Base-by-base conservation (phyloP, 2,888 invertebrate species). In the Drosophila prolongata region DNA sequence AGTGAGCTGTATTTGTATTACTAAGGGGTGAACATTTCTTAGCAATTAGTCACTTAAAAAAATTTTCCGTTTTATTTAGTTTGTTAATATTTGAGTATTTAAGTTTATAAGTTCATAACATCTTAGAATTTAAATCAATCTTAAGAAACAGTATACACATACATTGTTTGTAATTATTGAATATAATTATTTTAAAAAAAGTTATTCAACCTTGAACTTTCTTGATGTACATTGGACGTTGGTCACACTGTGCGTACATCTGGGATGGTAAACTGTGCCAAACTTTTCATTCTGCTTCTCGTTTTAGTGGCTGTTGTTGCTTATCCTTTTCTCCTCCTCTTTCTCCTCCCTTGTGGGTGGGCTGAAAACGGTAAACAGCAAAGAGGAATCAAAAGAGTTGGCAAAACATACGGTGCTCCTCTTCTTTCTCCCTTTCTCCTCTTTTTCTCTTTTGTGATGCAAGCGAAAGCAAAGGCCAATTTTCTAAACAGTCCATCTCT, bases 381-480 rank as follows among this genome's bases (percentile, higher is more conserved):
- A 27, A 30, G 57, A 42, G 56, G 40, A 67, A 49, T 11, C 42
- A 13, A 43, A 37, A 50, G 37, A 82, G 69, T 86, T 87, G 83
- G 78, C 81, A 65, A 72, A 83, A 88, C 89, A 88, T 80, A 83
- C 74, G 87, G 16, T 57, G n/a, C 57, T 40, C n/a, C n/a, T 59
- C 67, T 55, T 37, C 67, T 55, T 37, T 30, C 19, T 44, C 37
- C 8, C 19, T 43, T 19, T 6, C 9, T 16, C 42, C 42, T 14
- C 4, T 43, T 16, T 11, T 43, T 19, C 14, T 6, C 14, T 6
- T 30, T 27, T 55, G 55, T 52, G 57, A 13, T 72, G 82, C 82
- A 87, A 68, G 78, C 70, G 42, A 76, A 85, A 40, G 71, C 44
- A 57, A 57, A 47, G 27, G 42, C 58, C 68, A 82, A 70, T 76